Base-by-base conservation (phyloP, 2,113 vertebrate genomes). In the Polypterus senegalus region DNA sequence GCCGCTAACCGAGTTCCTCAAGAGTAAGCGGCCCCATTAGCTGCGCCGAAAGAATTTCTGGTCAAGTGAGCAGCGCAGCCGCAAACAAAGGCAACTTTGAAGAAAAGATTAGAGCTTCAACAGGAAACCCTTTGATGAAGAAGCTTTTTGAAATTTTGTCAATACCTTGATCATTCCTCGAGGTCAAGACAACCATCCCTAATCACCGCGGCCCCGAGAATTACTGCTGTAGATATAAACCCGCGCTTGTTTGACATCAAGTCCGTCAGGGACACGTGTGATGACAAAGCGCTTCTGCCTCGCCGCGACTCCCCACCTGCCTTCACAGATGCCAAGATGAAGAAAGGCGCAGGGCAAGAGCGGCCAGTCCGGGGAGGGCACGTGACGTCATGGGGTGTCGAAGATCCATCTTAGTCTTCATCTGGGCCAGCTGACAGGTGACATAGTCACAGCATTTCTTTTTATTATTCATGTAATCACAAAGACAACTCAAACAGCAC, bases 81-180 rank as follows among this genome's bases (percentile, higher is more conserved):
- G 65, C 67, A 66, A 76, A 86, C 77, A 87, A 87, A 80, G 80
- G 65, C 70, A 67, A 69, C 65, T 77, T 85, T 84, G 27, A 78
- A 87, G 77, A 71, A 70, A 75, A 86, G 76, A 82, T 86, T 82
- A 84, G 76, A 78, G 78, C 65, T 76, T 69, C 66, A 79, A 85
- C 77, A 86, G 78, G 76, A 84, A 82, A 80, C 69, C 78, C 81
- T 85, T 87, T 76, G 69, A 83, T 82, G 82, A 71, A 67, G 69
- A 80, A 75, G 77, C 81, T 81, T 80, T 80, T 85, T 84, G 79
- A 85, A 86, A 83, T 76, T 71, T 81, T 84, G 86, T 86, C 73
- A 73, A 82, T 83, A 80, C 69, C 81, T 72, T 68, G 74, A 82
- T 83, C 86, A 72, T 69, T 76, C 75, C 73, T 70, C 64, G 69